Evolutionary conservation across 2,888 invertebrate species (phyloP).

Genomic region (Cataglyphis cursor): DNA sequence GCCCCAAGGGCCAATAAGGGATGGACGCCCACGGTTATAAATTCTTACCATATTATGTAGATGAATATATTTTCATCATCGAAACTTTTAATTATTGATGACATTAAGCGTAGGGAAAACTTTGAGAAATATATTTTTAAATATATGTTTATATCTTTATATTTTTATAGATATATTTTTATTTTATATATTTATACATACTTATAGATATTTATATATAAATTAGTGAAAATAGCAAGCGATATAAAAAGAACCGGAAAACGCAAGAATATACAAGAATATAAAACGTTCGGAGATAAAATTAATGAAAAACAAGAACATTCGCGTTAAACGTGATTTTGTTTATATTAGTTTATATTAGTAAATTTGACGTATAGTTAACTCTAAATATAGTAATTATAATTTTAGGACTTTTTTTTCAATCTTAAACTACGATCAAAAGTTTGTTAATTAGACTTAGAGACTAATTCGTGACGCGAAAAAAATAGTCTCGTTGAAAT

Average conservation of each 20-base stretch:
- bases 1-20: conserved; percentile 48
- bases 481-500: conserved; percentile 25
- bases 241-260: neutral
- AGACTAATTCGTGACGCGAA: neutral
- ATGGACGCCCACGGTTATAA: conserved; percentile 47
- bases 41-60: conserved; percentile 46
- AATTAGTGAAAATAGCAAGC: neutral
- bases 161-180: neutral
- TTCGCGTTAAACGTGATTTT: neutral
- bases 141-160: neutral
- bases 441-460: neutral
- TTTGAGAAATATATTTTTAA: conserved; percentile 7
- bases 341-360: neutral
- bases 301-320: conserved; percentile 8
- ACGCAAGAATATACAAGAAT: neutral
- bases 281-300: neutral
- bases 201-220: neutral
- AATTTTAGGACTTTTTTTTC: neutral
- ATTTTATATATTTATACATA: neutral
- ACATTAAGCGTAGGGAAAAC: neutral
- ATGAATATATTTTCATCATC: conserved; percentile 44
- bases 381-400: neutral
- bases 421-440: neutral
- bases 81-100: conserved; percentile 41
- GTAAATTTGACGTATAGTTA: neutral